Conservation (phyloP, 2,888 invertebrate species). For the Drosophila quasianomalipes region DNA sequence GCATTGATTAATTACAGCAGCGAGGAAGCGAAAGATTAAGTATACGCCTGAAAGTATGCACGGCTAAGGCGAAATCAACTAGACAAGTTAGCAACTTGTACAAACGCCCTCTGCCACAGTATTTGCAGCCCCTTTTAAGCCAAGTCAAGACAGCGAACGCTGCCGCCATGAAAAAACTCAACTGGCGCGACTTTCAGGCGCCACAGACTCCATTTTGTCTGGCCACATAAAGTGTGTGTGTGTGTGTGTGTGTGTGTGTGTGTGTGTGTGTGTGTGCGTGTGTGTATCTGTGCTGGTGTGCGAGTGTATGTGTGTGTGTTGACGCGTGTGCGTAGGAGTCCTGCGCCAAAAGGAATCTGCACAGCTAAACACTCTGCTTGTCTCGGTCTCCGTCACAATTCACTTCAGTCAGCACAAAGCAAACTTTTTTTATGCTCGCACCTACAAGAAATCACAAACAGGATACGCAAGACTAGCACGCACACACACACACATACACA, state of each 20-base stretch:
- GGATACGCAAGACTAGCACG: constrained; percentile 23
- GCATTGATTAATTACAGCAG: constrained; percentile 41
- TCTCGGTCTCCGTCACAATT: constrained; percentile 22
- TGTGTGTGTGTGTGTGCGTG: constrained; percentile 23
- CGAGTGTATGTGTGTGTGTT: constrained; percentile 36
- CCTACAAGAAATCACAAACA: neutral
- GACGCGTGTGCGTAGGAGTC: constrained; percentile 59
- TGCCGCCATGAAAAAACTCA: constrained; percentile 83
- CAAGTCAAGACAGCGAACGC: constrained; percentile 56
- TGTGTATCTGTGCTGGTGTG: constrained; percentile 17
- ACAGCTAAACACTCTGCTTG: constrained; percentile 40
- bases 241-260: constrained; percentile 26
- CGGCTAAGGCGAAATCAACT: constrained; percentile 5
- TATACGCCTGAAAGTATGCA: constrained; percentile 49
- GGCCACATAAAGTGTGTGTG: constrained; percentile 59
- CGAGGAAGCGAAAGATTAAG: constrained; percentile 34
- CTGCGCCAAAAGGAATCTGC: constrained; percentile 50
- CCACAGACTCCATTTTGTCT: constrained; percentile 84
- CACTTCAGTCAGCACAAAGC: constrained; percentile 45
- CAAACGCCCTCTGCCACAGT: neutral
- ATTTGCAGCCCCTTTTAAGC: constrained; percentile 19
- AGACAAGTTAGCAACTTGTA: constrained; percentile 21
- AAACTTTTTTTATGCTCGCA: constrained; percentile 21
- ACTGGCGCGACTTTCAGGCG: constrained; percentile 85
- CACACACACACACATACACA: neutral